Evolutionary conservation across 2,888 invertebrate genomes (phyloP).

Genomic region (Odontocolon sp.): DNA sequence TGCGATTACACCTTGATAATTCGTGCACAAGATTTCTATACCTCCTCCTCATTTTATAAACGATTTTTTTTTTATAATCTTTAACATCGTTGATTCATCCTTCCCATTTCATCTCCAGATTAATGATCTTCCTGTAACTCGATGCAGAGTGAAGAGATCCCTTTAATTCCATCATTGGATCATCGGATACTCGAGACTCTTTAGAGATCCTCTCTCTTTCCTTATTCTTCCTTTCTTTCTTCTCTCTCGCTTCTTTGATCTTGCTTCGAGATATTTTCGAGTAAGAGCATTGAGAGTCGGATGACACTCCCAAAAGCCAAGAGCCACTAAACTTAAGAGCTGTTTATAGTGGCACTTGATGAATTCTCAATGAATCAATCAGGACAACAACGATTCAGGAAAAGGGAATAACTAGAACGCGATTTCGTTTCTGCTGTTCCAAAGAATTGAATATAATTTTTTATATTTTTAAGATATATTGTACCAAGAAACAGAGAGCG

Average conservation of each 20-base stretch:
- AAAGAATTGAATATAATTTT: neutral
- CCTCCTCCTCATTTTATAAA: too few relatives aligned
- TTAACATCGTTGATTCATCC: too few relatives aligned
- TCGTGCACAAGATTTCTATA: too few relatives aligned
- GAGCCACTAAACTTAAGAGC: too few relatives aligned
- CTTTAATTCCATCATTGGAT: conserved; percentile 44
- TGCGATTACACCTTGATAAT: neutral
- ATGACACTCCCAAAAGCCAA: conserved; percentile 33
- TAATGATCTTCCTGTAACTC: neutral
- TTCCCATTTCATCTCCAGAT: neutral
- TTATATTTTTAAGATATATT: conserved; percentile 6
- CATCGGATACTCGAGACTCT: conserved; percentile 52
- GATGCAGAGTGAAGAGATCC: conserved; percentile 11
- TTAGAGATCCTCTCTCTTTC: conserved; percentile 44
- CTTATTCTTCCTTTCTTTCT: conserved; percentile 48
- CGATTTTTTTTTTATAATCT: neutral
- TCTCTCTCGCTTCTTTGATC: conserved; percentile 52
- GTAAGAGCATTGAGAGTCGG: conserved; percentile 32
- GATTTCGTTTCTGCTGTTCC: neutral
- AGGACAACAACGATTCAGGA: neutral
- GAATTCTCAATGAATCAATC: too few relatives aligned
- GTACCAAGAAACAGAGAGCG: neutral
- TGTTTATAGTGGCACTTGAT: too few relatives aligned
- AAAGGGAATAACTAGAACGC: conserved; percentile 1
- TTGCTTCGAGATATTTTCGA: conserved; percentile 22